phyloP scores from a whole-genome alignment of 1,140 invertebrate species.

The Meloidogyne exigua region DNA sequence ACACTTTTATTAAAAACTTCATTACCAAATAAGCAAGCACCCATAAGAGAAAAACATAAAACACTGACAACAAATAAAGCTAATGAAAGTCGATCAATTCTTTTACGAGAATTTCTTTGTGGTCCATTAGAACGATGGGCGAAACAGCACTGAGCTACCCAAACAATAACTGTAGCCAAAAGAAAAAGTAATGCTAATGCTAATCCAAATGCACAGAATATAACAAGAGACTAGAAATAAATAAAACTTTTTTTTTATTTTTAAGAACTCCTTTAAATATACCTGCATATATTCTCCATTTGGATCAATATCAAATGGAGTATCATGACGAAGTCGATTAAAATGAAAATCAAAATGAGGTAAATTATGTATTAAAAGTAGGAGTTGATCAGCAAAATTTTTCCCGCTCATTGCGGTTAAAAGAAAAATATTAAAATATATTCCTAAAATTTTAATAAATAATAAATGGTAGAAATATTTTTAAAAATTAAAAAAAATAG shows the following conservation, averaged over 20 bases:
- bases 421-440: neutral
- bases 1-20: conserved; percentile 36
- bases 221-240: conserved; percentile 36
- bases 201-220: conserved; percentile 29
- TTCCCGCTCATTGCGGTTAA: conserved; percentile 5
- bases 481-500: neutral
- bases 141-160: conserved; percentile 27
- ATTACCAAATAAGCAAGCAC: conserved; percentile 33
- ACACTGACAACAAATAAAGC: conserved; percentile 36
- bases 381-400: conserved; percentile 26
- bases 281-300: conserved; percentile 40
- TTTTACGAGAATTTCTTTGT: conserved; percentile 16
- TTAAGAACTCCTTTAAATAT: too few species aligned
- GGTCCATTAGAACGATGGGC: conserved; percentile 23
- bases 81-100: conserved; percentile 26
- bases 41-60: conserved; percentile 32
- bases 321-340: conserved; percentile 8
- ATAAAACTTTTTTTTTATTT: too few species aligned
- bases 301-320: conserved; percentile 30
- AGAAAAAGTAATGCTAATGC: conserved; percentile 28
- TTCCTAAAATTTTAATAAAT: neutral
- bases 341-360: conserved; percentile 36
- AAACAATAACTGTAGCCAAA: conserved; percentile 20
- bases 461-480: neutral
- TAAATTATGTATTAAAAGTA: conserved; percentile 23